phyloP scores from a whole-genome alignment of 2,113 vertebrate genomes.

The Pyxicephalus adspersus region DNA sequence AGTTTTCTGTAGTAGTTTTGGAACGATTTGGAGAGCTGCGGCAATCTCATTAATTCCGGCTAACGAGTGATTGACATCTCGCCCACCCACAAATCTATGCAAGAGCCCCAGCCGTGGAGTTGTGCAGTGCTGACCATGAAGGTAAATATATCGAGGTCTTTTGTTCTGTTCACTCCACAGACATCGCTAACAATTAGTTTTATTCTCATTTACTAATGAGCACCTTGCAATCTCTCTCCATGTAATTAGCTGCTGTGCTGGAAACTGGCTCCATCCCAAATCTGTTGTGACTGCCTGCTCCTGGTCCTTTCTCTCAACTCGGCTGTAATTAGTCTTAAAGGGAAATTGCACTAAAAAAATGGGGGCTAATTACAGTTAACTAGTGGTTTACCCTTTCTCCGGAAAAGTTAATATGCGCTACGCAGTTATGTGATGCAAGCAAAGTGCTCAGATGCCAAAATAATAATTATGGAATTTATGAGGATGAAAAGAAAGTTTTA shows the following conservation, averaged over 20 bases:
- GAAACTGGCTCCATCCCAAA: background rate
- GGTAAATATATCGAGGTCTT: slow-evolving; percentile 10
- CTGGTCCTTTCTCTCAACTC: background rate
- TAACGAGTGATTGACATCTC: background rate
- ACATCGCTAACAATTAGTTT: background rate
- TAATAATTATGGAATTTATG: background rate
- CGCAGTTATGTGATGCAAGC: background rate
- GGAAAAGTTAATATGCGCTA: too few relatives aligned
- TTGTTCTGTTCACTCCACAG: background rate
- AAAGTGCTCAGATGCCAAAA: background rate
- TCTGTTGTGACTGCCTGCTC: background rate
- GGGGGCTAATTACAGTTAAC: background rate
- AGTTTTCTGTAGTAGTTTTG: too few relatives aligned
- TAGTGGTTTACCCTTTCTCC: background rate
- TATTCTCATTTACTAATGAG: slow-evolving; percentile 21
- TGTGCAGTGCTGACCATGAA: background rate
- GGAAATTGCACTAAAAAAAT: background rate
- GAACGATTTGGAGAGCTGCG: too few relatives aligned
- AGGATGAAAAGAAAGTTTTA: background rate
- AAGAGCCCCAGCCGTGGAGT: background rate
- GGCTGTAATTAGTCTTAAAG: background rate
- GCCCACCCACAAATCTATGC: background rate
- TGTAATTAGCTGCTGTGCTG: slow-evolving; percentile 27
- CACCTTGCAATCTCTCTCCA: background rate
- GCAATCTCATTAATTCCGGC: too few relatives aligned